These are phyloP conservation scores for Eurytoma adleriae DNA, from an alignment of 2,888 invertebrate species.

Conservation along the genomic window DNA sequence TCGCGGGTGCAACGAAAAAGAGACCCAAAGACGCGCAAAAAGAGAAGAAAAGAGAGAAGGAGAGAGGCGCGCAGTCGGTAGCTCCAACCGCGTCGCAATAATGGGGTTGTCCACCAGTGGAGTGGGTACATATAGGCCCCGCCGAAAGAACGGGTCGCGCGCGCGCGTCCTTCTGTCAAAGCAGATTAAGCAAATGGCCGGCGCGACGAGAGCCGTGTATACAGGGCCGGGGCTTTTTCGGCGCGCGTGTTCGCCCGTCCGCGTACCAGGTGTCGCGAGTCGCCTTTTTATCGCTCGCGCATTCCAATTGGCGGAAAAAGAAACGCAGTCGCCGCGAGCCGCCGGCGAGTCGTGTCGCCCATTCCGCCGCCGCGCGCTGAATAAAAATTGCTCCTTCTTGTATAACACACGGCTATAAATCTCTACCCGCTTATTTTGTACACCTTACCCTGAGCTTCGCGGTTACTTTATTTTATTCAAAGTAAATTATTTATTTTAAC, in stretches of 20 bases:
- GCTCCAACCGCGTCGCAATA: constrained; percentile 14
- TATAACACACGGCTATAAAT: constrained; percentile 24
- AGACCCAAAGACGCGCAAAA: background rate
- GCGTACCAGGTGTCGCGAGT: constrained; percentile 52
- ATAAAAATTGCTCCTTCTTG: constrained; percentile 37
- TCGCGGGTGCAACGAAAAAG: background rate
- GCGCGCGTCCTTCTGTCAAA: constrained; percentile 70
- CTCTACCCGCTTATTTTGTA: too few relatives aligned
- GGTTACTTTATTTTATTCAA: too few relatives aligned
- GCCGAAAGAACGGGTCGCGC: constrained; percentile 2
- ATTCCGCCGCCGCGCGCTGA: constrained; percentile 14
- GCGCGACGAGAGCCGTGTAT: constrained; percentile 52
- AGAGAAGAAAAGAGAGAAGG: background rate
- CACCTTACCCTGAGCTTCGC: too few relatives aligned
- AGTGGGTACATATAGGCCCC: background rate
- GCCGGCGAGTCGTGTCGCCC: background rate
- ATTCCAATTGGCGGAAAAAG: constrained; percentile 39
- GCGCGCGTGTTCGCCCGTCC: constrained; percentile 38
- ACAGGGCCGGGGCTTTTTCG: constrained; percentile 57
- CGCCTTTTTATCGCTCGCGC: constrained; percentile 40
- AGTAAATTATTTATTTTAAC: too few relatives aligned
- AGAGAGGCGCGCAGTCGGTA: constrained; percentile 4
- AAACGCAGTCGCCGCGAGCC: background rate
- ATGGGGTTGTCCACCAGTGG: constrained; percentile 21
- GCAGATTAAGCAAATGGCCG: constrained; percentile 70